These are phyloP conservation scores for Laticauda colubrina DNA, from an alignment of 2,113 vertebrate genomes.

Conservation along the genomic window DNA sequence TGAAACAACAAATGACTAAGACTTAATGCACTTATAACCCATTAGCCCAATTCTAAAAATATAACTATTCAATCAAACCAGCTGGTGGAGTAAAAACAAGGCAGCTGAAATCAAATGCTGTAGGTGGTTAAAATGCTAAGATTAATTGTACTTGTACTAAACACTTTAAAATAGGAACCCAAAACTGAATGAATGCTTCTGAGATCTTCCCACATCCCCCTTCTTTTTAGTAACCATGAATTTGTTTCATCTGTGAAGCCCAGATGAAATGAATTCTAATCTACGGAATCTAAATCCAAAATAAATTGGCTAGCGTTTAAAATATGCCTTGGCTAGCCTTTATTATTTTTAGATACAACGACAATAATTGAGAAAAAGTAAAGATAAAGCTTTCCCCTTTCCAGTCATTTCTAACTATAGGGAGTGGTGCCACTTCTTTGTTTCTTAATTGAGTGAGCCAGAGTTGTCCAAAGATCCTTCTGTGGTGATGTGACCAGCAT, in stretches of 20 bases:
- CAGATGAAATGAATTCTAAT: background rate
- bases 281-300: background rate
- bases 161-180: background rate
- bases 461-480: background rate
- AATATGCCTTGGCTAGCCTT: background rate
- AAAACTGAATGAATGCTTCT: background rate
- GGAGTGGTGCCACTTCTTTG: background rate
- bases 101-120: conserved; percentile 26
- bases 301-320: background rate
- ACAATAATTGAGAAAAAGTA: background rate
- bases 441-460: background rate
- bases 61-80: conserved; percentile 38
- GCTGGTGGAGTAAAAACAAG: conserved; percentile 4
- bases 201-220: background rate
- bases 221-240: background rate
- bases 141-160: background rate
- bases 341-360: background rate
- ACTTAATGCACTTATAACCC: conserved; percentile 46
- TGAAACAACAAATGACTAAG: conserved; percentile 57
- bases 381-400: background rate
- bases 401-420: background rate
- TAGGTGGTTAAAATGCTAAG: background rate
- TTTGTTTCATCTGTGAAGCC: background rate
- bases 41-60: conserved; percentile 45
- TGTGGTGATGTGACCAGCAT: background rate